Evolutionary conservation across 1,140 invertebrate species (phyloP), one percentile per base, ranked within the genome.

Genomic region (Dysdera silvatica): DNA sequence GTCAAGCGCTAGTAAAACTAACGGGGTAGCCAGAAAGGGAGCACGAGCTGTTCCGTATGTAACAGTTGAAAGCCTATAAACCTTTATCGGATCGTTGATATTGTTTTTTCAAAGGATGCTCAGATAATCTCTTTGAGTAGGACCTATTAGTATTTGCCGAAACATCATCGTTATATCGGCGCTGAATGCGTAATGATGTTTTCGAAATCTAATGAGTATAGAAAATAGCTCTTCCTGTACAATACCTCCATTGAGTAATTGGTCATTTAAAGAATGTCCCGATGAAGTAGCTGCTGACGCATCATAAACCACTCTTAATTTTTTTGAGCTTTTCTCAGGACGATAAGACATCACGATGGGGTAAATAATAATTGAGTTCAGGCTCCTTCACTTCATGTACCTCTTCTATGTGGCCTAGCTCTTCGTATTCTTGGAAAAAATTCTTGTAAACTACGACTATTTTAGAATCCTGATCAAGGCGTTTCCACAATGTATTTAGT

Each of bases 41-140:
- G 70, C 69, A 4, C 66, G 65, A 24, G 58, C 61, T 8, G 70
- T 67, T 0, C 76, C 75, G 68, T 75, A 77, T 0, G 71, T 74
- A 0, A 76, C 73, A 1, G 72, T 71, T 5, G 43, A 65, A 12
- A 76, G 61, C 37, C 64, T n/a, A 62, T 67, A 77, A 20, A 47
- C 62, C 37, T 69, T 41, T 28, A 73, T 35, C 4, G 20, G 43
- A 2, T 69, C 43, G 26, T 58, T 26, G 24, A 58, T 61, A 24
- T 23, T 12, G 18, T 66, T 32, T 47, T 69, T 55, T 67, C 72
- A 73, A 10, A 75, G 37, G 26, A 68, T 68, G 23, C 58, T 32
- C 33, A 67, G 59, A 24, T 70, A 74, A 47, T 73, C 61, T 31
- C 43, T 61, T 37, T 79, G 67, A 29, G 71, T 57, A 8, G 62